Conservation (phyloP, 2,113 vertebrate species). For the Hippocampus abdominalis region DNA sequence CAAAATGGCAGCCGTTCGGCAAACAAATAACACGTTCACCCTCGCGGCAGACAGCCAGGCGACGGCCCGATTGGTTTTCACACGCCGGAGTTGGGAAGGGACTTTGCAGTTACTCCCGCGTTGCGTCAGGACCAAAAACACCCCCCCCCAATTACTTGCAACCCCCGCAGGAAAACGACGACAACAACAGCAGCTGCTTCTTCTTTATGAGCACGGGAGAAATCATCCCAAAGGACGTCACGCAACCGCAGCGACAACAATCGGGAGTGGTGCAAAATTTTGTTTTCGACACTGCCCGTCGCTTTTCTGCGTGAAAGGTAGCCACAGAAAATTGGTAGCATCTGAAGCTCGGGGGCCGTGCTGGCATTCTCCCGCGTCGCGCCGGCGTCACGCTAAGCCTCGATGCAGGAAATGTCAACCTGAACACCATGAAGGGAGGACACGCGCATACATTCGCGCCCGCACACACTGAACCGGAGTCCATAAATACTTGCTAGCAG, state of each 20-base stretch:
- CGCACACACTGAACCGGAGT: conserved; percentile 5
- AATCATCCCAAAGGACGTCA: conserved; percentile 23
- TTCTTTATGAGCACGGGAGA: conserved; percentile 5
- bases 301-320: neutral
- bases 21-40: too few relatives aligned
- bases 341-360: conserved; percentile 53
- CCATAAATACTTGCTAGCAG: conserved; percentile 46
- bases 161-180: conserved; percentile 24
- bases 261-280: conserved; percentile 1
- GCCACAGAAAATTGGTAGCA: neutral
- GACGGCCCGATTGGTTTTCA: conserved; percentile 38
- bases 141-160: neutral
- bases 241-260: neutral
- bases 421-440: conserved; percentile 26
- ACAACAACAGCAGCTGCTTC: conserved; percentile 18
- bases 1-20: neutral
- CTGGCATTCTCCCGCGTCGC: conserved; percentile 63
- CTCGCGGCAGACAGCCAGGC: too few relatives aligned
- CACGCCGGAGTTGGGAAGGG: conserved; percentile 40
- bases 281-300: conserved; percentile 16
- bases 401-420: conserved; percentile 55
- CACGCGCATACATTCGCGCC: neutral
- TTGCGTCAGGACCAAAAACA: conserved; percentile 59
- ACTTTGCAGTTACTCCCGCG: conserved; percentile 46
- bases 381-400: conserved; percentile 40